Evolutionary conservation across 2,888 invertebrate species (phyloP).

Genomic region (Tortrix viridana): DNA sequence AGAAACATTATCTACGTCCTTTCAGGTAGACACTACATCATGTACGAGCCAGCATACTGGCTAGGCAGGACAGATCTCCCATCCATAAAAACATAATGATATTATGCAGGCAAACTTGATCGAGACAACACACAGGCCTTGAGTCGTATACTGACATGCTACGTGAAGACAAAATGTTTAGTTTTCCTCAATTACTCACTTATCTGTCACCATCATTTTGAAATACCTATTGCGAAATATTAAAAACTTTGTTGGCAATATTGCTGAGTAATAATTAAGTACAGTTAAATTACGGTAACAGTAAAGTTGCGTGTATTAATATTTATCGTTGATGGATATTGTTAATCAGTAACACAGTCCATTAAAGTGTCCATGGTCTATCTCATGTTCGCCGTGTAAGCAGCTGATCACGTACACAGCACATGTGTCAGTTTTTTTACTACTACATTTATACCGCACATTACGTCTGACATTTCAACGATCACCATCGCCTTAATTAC

Average conservation of each 20-base stretch:
- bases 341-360: slow-evolving; percentile 19
- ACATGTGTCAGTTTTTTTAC: slow-evolving; percentile 59
- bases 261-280: no score
- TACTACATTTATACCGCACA: slow-evolving; percentile 52
- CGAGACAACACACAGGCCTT: no score
- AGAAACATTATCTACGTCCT: slow-evolving; percentile 28
- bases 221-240: slow-evolving; percentile 6
- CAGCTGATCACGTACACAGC: slow-evolving; percentile 44
- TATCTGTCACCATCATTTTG: not conserved
- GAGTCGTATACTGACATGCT: no score
- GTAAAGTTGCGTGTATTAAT: not conserved
- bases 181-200: slow-evolving; percentile 1
- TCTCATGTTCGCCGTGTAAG: slow-evolving; percentile 35
- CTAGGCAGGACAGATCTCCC: slow-evolving; percentile 27
- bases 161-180: not conserved
- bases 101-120: slow-evolving; percentile 19
- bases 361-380: slow-evolving; percentile 17
- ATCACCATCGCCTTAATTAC: slow-evolving; percentile 62
- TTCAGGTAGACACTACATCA: slow-evolving; percentile 25
- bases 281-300: no score
- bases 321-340: slow-evolving; percentile 4
- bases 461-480: slow-evolving; percentile 73
- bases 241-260: no score
- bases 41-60: slow-evolving; percentile 22
- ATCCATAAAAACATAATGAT: slow-evolving; percentile 36